Evolutionary conservation across 1,140 invertebrate genomes (phyloP).

Genomic region (Eulimnadia texana): DNA sequence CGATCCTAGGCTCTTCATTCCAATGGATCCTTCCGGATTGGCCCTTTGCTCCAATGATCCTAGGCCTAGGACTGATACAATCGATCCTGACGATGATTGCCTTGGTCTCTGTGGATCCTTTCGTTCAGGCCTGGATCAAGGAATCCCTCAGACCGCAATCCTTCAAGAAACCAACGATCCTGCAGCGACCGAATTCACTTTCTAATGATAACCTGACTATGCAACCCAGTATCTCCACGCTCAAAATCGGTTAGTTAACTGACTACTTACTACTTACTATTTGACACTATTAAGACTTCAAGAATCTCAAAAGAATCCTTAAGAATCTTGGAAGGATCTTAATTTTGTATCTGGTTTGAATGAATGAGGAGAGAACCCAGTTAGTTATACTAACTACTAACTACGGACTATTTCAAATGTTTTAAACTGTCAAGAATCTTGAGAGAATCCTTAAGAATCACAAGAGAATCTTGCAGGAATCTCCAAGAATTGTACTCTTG

Average conservation of each 20-base stretch:
- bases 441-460: too few relatives aligned
- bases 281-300: too few relatives aligned
- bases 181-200: not conserved
- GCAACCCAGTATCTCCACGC: not conserved
- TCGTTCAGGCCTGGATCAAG: slow-evolving; percentile 34
- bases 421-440: too few relatives aligned
- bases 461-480: too few relatives aligned
- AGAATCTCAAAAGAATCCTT: too few relatives aligned
- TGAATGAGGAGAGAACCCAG: too few relatives aligned
- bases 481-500: too few relatives aligned
- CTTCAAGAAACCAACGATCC: not conserved
- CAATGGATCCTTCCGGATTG: slow-evolving; percentile 26
- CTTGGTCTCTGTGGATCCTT: slow-evolving; percentile 34
- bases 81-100: slow-evolving; percentile 35
- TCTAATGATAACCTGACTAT: not conserved
- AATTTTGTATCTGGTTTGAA: too few relatives aligned
- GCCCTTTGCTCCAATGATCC: slow-evolving; percentile 26
- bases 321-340: too few relatives aligned
- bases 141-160: slow-evolving; percentile 19
- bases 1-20: slow-evolving; percentile 30
- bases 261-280: too few relatives aligned
- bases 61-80: slow-evolving; percentile 33
- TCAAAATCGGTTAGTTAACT: not conserved
- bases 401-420: too few relatives aligned
- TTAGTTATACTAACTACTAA: too few relatives aligned